A percentile compares a stretch with the other conserved stretches of the same genome.
Conservation (phyloP, 1,140 invertebrate genomes). For the Drosophila lowei region DNA sequence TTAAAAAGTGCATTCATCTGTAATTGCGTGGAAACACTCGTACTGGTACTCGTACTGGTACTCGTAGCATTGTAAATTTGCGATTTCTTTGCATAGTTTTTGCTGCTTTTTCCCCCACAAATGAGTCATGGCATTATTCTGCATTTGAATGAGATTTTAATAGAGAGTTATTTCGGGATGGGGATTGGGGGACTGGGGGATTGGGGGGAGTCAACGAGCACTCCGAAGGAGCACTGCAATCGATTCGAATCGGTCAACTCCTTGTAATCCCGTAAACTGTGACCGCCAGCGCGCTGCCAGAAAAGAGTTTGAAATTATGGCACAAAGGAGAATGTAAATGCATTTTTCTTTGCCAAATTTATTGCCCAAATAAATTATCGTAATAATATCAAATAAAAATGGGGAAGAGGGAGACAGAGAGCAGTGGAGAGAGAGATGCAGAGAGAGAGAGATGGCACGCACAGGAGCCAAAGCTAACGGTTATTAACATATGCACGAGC, state of each 20-base stretch:
- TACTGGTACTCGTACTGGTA: too few relatives aligned
- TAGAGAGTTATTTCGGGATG: constrained; percentile 38
- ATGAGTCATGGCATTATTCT: constrained; percentile 41
- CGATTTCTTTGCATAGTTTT: constrained; percentile 30
- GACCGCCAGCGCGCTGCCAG: neutral
- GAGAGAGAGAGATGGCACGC: constrained; percentile 29
- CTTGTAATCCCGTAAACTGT: constrained; percentile 23
- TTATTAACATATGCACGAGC: constrained; percentile 77
- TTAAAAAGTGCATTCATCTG: constrained; percentile 35
- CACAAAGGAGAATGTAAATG: constrained; percentile 71
- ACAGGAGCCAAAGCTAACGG: constrained; percentile 70
- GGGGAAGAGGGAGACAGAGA: constrained; percentile 1
- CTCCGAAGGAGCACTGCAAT: constrained; percentile 6
- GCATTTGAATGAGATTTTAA: constrained; percentile 46
- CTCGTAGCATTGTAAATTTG: constrained; percentile 52
- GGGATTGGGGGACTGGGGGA: neutral
- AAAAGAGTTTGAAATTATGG: constrained; percentile 74
- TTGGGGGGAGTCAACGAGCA: too few relatives aligned
- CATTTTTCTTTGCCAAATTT: constrained; percentile 76
- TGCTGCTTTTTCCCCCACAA: constrained; percentile 20
- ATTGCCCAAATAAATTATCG: constrained; percentile 80
- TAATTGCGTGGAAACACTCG: constrained; percentile 54
- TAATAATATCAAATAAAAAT: constrained; percentile 80
- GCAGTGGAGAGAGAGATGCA: constrained; percentile 1
- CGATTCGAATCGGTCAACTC: constrained; percentile 35